These are phyloP conservation scores for Caenorhabditis uteleia DNA, from an alignment of 2,888 invertebrate genomes.

Conservation along the genomic window DNA sequence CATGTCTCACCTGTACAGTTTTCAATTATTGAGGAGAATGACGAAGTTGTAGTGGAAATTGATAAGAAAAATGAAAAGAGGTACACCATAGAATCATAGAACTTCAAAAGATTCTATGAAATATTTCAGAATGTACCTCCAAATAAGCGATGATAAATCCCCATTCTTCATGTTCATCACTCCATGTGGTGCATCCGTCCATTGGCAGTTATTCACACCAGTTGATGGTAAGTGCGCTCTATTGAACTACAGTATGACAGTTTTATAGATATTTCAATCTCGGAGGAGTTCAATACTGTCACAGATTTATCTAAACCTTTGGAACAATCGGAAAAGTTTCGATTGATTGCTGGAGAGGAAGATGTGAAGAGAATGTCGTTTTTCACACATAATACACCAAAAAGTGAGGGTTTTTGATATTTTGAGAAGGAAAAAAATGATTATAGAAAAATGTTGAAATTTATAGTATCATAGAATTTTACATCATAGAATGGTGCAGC, in stretches of 20 bases:
- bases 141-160: conserved; percentile 11
- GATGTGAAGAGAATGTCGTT: conserved; percentile 58
- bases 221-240: conserved; percentile 15
- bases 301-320: conserved; percentile 8
- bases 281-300: conserved; percentile 16
- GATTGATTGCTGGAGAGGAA: conserved; percentile 56
- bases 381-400: conserved; percentile 39
- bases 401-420: too few relatives aligned
- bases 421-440: too few relatives aligned
- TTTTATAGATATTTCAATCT: not conserved
- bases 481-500: too few relatives aligned
- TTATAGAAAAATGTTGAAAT: too few relatives aligned
- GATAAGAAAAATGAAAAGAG: conserved; percentile 14
- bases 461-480: too few relatives aligned
- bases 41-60: conserved; percentile 17
- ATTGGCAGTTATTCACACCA: conserved; percentile 54
- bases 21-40: conserved; percentile 21
- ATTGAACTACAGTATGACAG: not conserved
- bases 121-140: conserved; percentile 20
- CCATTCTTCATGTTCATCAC: conserved; percentile 51
- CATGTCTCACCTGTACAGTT: too few relatives aligned
- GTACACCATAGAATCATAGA: not conserved
- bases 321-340: conserved; percentile 23
- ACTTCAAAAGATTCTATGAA: too few relatives aligned
- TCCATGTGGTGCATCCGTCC: conserved; percentile 56